Evolutionary conservation across 1,140 invertebrate species (phyloP).

Genomic region (Tetramorium parvispinum): DNA sequence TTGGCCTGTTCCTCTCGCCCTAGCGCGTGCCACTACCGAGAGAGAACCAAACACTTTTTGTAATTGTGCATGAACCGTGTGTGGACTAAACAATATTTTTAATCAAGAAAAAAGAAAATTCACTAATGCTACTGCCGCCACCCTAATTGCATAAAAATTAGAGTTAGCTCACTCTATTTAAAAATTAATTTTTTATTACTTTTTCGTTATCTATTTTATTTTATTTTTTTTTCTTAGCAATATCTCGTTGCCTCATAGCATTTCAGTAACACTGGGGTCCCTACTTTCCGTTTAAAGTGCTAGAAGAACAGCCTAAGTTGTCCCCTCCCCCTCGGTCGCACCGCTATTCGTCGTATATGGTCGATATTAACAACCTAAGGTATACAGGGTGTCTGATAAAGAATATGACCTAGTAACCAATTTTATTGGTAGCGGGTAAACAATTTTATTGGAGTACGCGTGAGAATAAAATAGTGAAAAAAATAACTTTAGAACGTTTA

Average conservation of each 20-base stretch:
- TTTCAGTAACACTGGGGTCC: conserved; percentile 85
- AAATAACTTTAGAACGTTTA: conserved; percentile 17
- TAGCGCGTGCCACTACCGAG: conserved; percentile 98
- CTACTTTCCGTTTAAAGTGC: conserved; percentile 87
- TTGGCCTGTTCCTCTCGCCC: conserved; percentile 99
- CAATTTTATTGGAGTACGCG: not conserved
- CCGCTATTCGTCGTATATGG: conserved; percentile 73
- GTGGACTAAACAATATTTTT: conserved; percentile 79
- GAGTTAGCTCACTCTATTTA: conserved; percentile 52
- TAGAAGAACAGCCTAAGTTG: conserved; percentile 87
- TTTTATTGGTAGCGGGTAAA: not conserved
- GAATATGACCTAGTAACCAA: not conserved
- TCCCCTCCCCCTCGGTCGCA: conserved; percentile 80
- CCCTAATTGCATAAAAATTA: conserved; percentile 78
- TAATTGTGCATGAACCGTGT: conserved; percentile 79
- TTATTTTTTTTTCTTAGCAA: conserved; percentile 37
- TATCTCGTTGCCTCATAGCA: conserved; percentile 74
- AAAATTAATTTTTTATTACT: conserved; percentile 25
- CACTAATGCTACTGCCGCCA: conserved; percentile 84
- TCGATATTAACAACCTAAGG: conserved; percentile 61
- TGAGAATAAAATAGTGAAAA: conserved; percentile 31
- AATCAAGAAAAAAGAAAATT: conserved; percentile 78
- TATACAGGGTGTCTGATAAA: conserved; percentile 75
- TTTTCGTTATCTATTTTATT: conserved; percentile 18
- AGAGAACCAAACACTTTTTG: conserved; percentile 83